Evolutionary conservation across 92 coral and sea anemone genomes (phyloP).

Genomic region (Plumapathes pennacea): DNA sequence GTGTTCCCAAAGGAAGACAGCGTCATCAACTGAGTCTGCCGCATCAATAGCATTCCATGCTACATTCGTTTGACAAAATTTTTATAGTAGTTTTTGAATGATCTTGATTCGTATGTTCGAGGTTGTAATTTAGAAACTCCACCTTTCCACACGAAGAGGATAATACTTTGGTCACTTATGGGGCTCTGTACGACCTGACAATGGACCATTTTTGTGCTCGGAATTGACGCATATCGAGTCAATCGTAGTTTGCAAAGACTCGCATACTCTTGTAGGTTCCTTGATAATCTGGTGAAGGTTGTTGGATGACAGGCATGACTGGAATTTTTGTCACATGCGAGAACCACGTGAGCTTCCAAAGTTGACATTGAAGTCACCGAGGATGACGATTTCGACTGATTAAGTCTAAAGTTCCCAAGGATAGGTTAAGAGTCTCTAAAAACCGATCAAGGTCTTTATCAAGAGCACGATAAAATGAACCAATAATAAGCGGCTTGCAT

Average conservation of each 20-base stretch:
- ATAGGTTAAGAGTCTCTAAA: neutral
- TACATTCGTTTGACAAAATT: neutral
- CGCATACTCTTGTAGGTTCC: conserved; percentile 21
- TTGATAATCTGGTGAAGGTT: conserved; percentile 13
- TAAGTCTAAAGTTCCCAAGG: no score
- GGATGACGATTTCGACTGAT: neutral
- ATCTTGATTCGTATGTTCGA: conserved; percentile 1
- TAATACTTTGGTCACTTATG: conserved; percentile 22
- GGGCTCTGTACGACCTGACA: conserved; percentile 3
- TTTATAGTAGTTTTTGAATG: conserved; percentile 12
- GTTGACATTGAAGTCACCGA: conserved; percentile 3
- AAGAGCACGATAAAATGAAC: conserved; percentile 22
- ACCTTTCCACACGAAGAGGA: conserved; percentile 17
- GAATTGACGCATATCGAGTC: conserved; percentile 18
- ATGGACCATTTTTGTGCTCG: conserved; percentile 2
- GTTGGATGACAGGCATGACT: conserved; percentile 1
- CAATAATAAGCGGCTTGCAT: conserved; percentile 33
- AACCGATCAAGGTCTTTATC: conserved; percentile 10
- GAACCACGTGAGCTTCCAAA: conserved; percentile 1
- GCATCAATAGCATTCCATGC: conserved; percentile 2
- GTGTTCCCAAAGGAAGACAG: conserved; percentile 9
- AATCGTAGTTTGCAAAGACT: conserved; percentile 11
- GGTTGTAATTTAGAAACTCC: conserved; percentile 12
- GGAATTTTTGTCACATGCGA: conserved; percentile 1
- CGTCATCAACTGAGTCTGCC: conserved; percentile 10